A percentile compares a stretch with the other conserved stretches of the same genome.
Conservation (phyloP, 2,113 vertebrate species). For the Mesocricetus auratus region DNA sequence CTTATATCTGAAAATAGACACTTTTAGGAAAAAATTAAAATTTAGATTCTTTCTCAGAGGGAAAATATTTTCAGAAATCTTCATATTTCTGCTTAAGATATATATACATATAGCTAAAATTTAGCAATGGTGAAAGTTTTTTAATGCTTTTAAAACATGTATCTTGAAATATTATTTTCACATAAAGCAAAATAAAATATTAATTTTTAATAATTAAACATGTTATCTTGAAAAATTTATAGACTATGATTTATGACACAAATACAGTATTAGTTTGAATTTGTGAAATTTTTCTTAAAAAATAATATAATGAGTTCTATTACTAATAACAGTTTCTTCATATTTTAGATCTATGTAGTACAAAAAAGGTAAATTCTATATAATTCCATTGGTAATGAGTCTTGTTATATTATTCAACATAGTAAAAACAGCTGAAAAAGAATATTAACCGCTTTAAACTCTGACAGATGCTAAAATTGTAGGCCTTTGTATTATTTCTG, state of each 20-base stretch:
- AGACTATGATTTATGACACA: background rate
- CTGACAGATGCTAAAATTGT: background rate
- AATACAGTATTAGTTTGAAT: background rate
- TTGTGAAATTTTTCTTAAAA: conserved; percentile 23
- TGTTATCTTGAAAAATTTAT: background rate
- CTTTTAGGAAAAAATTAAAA: background rate
- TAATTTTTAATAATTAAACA: background rate
- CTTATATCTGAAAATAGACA: background rate
- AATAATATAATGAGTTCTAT: background rate
- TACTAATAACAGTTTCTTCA: background rate
- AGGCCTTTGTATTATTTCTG: background rate
- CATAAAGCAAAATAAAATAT: background rate
- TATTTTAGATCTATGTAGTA: background rate
- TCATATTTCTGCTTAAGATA: background rate
- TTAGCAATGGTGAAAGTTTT: background rate
- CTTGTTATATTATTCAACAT: background rate
- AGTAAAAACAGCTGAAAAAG: background rate
- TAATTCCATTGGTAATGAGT: background rate
- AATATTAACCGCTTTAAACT: background rate
- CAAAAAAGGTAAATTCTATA: background rate
- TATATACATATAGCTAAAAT: background rate
- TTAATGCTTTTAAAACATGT: background rate
- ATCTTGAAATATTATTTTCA: background rate
- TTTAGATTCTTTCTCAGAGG: background rate
- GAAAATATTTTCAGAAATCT: conserved; percentile 5